Base-by-base conservation (phyloP, 92 coral and sea anemone genomes). In the Porites evermanni region DNA sequence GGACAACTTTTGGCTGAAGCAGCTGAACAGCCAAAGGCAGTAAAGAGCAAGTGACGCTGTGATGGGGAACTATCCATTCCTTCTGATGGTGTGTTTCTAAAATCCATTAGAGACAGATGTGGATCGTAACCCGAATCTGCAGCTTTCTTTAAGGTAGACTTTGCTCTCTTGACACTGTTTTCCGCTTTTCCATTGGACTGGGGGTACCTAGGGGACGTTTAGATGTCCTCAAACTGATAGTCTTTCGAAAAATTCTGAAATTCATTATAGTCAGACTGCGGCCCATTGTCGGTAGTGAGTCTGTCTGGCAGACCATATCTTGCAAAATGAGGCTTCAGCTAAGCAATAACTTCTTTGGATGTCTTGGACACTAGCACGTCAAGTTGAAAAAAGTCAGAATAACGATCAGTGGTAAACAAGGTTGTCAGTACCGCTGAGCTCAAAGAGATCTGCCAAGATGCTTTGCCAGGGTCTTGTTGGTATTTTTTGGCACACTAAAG, bases 391-490 rank as follows among this genome's bases (percentile, higher is more conserved):
- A 70, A 71, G 63, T 84, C 60, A 58, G 88, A 83, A 79, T 75
- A 89, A 13, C 71, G 61, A 64, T 89, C 92, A 58, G 70, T 71
- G 66, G 89, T 79, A 1, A 89, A 89, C 26, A 89, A 29, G 32
- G 32, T 29, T 38, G 74, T 78, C 16, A 26, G 38, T 59, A 7
- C 88, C 84, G 21, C 24, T 68, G n/a, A 60, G 70, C 61, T 68
- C 83, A 24, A 89, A 77, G 73, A 89, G 64, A 79, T 72, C 87
- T 53, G 26, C 73, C 20, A 78, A 64, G 52, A 89, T 56, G 66
- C 68, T 79, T 29, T 73, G 51, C 87, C 88, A 29, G 32, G 32
- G 32, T 29, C 3, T 29, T 29, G 32, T 29, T 29, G 3, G 32
- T 29, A 29, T 29, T 29, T 29, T 29, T 29, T 29, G 32, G 32